A percentile compares a stretch with the other conserved stretches of the same genome.
phyloP scores from a whole-genome alignment of 1,140 invertebrate genomes.

The Calycopis cecrops region DNA sequence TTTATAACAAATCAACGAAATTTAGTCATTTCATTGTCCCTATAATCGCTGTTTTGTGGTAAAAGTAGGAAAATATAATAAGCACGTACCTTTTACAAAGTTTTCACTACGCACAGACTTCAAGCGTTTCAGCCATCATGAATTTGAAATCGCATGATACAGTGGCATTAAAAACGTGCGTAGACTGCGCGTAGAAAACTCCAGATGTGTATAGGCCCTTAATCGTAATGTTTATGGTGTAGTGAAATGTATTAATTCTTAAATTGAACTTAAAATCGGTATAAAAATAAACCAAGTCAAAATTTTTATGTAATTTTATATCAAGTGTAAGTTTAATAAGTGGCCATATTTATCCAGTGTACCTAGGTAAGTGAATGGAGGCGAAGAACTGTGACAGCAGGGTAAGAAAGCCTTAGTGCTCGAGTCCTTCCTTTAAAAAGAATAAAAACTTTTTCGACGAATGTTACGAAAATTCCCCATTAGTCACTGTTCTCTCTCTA shows the following conservation, averaged over 20 bases:
- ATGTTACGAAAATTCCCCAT: too few relatives aligned
- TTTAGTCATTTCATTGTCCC: slow-evolving; percentile 31
- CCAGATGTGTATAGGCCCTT: slow-evolving; percentile 7
- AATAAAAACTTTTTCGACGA: too few relatives aligned
- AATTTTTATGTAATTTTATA: slow-evolving; percentile 10
- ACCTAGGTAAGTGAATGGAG: background rate
- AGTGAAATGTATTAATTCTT: slow-evolving; percentile 14
- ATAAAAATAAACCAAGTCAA: slow-evolving; percentile 13
- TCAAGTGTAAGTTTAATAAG: slow-evolving; percentile 6
- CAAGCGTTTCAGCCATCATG: too few relatives aligned
- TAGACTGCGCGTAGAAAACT: background rate
- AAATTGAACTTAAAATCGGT: background rate
- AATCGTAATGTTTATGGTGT: slow-evolving; percentile 13
- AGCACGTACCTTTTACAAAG: background rate
- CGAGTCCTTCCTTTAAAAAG: too few relatives aligned
- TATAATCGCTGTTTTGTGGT: slow-evolving; percentile 49
- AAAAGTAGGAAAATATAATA: slow-evolving; percentile 23
- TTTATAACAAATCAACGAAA: slow-evolving; percentile 9
- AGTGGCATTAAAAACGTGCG: background rate
- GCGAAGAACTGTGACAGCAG: too few relatives aligned
- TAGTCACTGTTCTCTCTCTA: too few relatives aligned
- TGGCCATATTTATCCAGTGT: slow-evolving; percentile 1
- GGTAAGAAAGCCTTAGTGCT: too few relatives aligned
- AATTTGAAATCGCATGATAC: too few relatives aligned
- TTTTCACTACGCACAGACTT: background rate